Conservation (phyloP, 2,113 vertebrate genomes). For the Haplotaxodon microlepis region DNA sequence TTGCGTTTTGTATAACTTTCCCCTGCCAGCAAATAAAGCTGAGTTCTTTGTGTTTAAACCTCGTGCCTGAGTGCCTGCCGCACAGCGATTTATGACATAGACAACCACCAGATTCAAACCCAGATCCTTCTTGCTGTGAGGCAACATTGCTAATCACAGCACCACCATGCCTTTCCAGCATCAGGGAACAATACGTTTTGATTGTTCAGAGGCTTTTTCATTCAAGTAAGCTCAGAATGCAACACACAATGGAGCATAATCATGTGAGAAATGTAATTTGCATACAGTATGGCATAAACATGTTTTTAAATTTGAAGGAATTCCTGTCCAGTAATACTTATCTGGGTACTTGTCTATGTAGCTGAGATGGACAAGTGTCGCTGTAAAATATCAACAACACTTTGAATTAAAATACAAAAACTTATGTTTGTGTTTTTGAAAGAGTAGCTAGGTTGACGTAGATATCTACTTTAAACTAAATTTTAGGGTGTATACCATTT, state of each 20-base stretch:
- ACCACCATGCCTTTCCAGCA: background rate
- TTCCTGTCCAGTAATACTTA: background rate
- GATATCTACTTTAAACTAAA: background rate
- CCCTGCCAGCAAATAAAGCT: background rate
- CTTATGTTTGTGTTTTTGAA: background rate
- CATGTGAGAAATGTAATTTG: background rate
- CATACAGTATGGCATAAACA: background rate
- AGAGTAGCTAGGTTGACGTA: background rate
- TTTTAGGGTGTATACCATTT: background rate
- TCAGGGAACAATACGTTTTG: background rate
- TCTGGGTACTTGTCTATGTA: too few species aligned
- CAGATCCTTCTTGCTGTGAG: background rate
- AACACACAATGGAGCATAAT: background rate
- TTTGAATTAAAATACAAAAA: background rate
- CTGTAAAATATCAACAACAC: background rate
- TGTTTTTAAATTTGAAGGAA: background rate
- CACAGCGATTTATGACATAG: background rate
- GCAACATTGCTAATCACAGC: background rate
- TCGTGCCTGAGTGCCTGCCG: background rate
- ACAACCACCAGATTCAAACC: background rate
- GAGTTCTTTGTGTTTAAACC: background rate
- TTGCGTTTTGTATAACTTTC: accelerated
- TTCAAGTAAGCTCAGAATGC: background rate
- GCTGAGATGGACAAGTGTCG: background rate
- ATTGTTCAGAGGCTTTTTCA: background rate